A percentile compares a stretch with the other conserved stretches of the same genome.
These are phyloP conservation scores for Pemphigus obesinymphae DNA, from an alignment of 1,140 invertebrate species.

Conservation along the genomic window DNA sequence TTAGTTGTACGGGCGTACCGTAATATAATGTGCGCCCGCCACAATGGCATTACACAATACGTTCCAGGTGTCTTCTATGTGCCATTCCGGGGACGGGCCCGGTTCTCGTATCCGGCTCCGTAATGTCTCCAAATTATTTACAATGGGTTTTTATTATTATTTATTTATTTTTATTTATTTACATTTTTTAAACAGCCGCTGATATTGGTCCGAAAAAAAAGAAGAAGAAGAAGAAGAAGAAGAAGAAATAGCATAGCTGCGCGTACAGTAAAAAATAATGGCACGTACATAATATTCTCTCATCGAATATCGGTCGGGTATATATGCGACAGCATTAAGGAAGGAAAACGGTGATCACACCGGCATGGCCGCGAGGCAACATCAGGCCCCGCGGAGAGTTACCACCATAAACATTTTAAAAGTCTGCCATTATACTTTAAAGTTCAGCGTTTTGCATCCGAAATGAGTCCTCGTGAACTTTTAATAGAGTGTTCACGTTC, in stretches of 20 bases:
- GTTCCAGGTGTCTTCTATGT: slow-evolving; percentile 41
- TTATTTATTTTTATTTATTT: slow-evolving; percentile 14
- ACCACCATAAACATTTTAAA: slow-evolving; percentile 22
- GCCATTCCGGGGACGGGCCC: slow-evolving; percentile 25
- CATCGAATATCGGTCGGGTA: background rate
- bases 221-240: background rate
- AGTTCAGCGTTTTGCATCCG: background rate
- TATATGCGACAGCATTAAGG: slow-evolving; percentile 14
- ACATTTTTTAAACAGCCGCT: slow-evolving; percentile 32
- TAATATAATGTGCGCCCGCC: background rate
- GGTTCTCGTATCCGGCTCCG: slow-evolving; percentile 28
- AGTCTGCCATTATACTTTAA: background rate
- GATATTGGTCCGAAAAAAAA: slow-evolving; percentile 20
- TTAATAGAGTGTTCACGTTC: slow-evolving; percentile 26
- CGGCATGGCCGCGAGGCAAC: background rate
- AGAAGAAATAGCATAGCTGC: background rate
- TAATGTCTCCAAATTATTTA: slow-evolving; percentile 35
- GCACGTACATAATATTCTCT: background rate
- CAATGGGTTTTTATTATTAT: slow-evolving; percentile 34
- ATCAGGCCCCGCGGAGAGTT: background rate
- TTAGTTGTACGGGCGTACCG: background rate
- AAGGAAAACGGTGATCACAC: slow-evolving; percentile 9
- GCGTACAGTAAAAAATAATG: slow-evolving; percentile 33
- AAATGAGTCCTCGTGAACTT: background rate
- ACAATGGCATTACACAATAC: slow-evolving; percentile 28